Percentiles rank a stretch among this genome's conserved stretches.
Evolutionary conservation across 2,888 invertebrate species (phyloP).

Genomic region (Drosophila infuscata): DNA sequence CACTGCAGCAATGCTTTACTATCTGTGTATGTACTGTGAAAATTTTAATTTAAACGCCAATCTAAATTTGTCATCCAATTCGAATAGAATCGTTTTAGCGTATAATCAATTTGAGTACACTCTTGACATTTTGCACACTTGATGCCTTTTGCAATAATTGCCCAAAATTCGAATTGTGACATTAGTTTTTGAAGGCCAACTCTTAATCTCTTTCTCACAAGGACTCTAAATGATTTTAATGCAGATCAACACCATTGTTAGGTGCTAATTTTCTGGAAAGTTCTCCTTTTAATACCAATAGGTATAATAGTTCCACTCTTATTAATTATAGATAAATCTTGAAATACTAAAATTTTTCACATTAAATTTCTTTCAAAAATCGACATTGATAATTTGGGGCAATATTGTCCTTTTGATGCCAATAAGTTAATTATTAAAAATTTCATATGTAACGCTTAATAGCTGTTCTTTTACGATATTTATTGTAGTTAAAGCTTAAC

Average conservation of each 20-base stretch:
- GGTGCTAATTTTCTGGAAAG: background rate
- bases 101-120: slow-evolving; percentile 8
- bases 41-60: slow-evolving; percentile 76
- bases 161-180: background rate
- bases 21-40: slow-evolving; percentile 58
- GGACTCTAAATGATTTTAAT: background rate
- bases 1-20: slow-evolving; percentile 15
- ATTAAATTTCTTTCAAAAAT: background rate
- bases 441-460: too few species aligned
- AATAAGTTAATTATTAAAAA: too few species aligned
- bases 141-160: background rate
- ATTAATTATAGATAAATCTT: background rate
- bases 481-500: too few species aligned
- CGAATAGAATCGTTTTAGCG: slow-evolving; percentile 37
- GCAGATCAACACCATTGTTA: background rate
- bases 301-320: background rate
- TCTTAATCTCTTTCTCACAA: background rate
- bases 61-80: slow-evolving; percentile 70
- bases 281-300: background rate
- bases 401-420: too few species aligned
- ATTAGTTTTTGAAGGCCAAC: background rate
- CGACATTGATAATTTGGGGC: too few species aligned
- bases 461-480: too few species aligned
- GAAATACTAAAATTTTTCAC: background rate
- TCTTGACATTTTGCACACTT: slow-evolving; percentile 10